phyloP scores from a whole-genome alignment of 1,140 invertebrate species.

The Philotrypesis tridentata region DNA sequence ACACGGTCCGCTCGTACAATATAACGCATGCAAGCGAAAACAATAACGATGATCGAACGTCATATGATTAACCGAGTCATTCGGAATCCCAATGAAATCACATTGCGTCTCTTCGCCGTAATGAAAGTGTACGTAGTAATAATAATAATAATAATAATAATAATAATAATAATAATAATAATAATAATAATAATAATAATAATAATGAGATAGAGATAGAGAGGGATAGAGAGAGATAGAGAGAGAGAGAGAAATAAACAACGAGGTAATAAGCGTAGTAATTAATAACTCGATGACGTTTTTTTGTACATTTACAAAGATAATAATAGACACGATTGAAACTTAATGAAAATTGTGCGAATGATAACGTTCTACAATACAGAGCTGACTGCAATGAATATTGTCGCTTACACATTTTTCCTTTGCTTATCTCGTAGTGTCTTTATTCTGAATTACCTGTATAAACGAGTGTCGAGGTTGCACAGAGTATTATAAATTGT shows the following conservation, averaged over 20 bases:
- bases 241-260: background rate
- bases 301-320: slow-evolving; percentile 40
- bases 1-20: background rate
- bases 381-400: slow-evolving; percentile 16
- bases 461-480: slow-evolving; percentile 33
- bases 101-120: slow-evolving; percentile 22
- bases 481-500: slow-evolving; percentile 14
- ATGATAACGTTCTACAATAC: slow-evolving; percentile 17
- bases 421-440: slow-evolving; percentile 1
- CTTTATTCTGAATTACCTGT: slow-evolving; percentile 35
- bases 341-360: slow-evolving; percentile 3
- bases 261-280: slow-evolving; percentile 41
- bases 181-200: no score
- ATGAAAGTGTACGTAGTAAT: background rate
- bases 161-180: no score
- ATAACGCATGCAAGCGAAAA: background rate
- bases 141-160: no score
- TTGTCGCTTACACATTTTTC: background rate
- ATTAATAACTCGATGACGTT: slow-evolving; percentile 32
- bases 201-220: no score
- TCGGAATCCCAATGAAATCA: background rate
- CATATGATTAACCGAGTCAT: background rate
- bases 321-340: slow-evolving; percentile 7
- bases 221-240: no score
- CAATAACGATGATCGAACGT: no score